Evolutionary conservation across 2,888 invertebrate genomes (phyloP).

Genomic region (Helicoverpa assulta): DNA sequence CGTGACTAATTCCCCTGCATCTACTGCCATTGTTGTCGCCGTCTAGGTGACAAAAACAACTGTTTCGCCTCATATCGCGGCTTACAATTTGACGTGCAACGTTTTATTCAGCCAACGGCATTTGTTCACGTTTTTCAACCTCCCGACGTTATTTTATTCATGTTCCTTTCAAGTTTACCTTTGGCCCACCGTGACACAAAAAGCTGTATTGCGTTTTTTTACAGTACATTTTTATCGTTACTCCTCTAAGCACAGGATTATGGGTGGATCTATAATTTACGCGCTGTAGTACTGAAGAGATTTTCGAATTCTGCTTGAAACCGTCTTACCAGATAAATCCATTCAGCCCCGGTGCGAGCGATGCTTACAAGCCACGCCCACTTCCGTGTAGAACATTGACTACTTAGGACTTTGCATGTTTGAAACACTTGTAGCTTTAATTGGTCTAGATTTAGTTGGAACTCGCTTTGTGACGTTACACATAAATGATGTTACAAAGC

Average conservation of each 20-base stretch:
- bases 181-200: constrained; percentile 57
- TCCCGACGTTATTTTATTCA: constrained; percentile 63
- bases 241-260: constrained; percentile 48
- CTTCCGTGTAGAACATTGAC: constrained; percentile 27
- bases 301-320: constrained; percentile 52
- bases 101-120: constrained; percentile 64
- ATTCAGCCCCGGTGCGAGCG: constrained; percentile 32
- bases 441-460: constrained; percentile 48
- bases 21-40: constrained; percentile 66
- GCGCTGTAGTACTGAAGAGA: constrained; percentile 28
- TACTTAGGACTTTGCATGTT: constrained; percentile 38
- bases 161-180: constrained; percentile 62
- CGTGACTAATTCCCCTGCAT: constrained; percentile 68
- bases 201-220: constrained; percentile 58
- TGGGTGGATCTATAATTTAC: constrained; percentile 46
- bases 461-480: constrained; percentile 20
- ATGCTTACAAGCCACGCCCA: constrained; percentile 32
- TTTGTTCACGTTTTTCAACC: constrained; percentile 67
- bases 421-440: constrained; percentile 56
- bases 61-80: constrained; percentile 66
- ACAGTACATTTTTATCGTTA: constrained; percentile 30
- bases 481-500: constrained; percentile 11
- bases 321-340: constrained; percentile 47
- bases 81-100: constrained; percentile 68
- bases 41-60: constrained; percentile 71